Evolutionary conservation across 2,113 vertebrate species (phyloP).

Genomic region (Thermophis baileyi): DNA sequence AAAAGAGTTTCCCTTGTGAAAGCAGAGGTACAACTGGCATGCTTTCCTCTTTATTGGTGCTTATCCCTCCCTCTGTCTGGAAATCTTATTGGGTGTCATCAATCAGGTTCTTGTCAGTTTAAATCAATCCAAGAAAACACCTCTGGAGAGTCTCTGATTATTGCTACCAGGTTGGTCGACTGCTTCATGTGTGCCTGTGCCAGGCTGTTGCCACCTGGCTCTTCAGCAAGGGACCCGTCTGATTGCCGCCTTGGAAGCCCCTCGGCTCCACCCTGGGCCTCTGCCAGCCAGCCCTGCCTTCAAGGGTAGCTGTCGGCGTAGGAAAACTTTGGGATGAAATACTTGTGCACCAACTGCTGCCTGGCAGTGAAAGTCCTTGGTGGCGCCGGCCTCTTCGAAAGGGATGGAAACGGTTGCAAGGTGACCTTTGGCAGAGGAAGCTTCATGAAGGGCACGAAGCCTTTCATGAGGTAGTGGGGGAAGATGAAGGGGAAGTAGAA

Average conservation of each 20-base stretch:
- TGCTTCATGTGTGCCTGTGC: accelerated
- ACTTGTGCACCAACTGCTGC: neutral
- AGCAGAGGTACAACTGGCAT: neutral
- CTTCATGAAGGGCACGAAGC: conserved; percentile 15
- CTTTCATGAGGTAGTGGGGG: conserved; percentile 7
- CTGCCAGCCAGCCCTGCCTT: neutral
- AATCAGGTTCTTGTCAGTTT: neutral
- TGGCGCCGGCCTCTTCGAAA: accelerated
- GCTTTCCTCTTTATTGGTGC: neutral
- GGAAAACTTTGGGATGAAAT: conserved; percentile 12
- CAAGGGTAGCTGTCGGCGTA: conserved; percentile 5
- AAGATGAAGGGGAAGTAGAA: conserved; percentile 3
- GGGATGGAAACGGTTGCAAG: neutral
- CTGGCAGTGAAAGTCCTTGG: neutral
- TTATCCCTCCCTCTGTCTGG: neutral
- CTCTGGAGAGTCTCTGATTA: neutral
- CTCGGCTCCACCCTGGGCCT: neutral
- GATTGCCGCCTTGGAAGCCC: neutral
- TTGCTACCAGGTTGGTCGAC: neutral
- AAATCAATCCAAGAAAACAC: neutral
- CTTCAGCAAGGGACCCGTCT: too few species aligned
- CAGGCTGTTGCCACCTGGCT: neutral
- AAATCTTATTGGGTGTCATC: neutral
- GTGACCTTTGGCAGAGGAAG: conserved; percentile 7
- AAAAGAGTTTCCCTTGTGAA: too few species aligned